Conservation (phyloP, 2,888 invertebrate species). For the Tipula vernalis region DNA sequence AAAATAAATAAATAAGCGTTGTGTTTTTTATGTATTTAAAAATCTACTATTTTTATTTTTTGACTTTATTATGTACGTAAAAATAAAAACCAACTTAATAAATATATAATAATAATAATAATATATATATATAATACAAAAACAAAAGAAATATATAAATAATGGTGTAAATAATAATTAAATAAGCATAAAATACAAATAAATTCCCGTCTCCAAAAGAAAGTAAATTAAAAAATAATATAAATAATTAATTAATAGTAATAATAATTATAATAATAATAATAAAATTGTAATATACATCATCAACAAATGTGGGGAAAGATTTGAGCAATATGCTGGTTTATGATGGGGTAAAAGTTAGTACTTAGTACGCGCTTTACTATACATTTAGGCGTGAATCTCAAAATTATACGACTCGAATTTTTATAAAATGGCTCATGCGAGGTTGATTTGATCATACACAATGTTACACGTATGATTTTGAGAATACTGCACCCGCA, state of each 20-base stretch:
- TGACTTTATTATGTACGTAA: background rate
- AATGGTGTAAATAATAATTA: background rate
- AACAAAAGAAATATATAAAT: constrained; percentile 5
- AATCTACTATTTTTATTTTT: background rate
- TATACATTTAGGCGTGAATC: background rate
- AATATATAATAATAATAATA: background rate
- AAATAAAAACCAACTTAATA: constrained; percentile 10
- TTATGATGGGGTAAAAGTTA: background rate
- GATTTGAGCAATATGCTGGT: background rate
- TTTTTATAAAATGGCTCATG: background rate
- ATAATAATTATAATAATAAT: background rate
- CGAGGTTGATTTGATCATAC: background rate
- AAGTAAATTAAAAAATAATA: background rate
- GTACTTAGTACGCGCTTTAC: background rate
- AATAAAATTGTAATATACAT: background rate
- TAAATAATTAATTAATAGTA: constrained; percentile 7
- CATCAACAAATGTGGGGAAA: background rate
- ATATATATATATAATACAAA: background rate
- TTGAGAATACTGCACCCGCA: background rate
- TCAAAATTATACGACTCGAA: background rate
- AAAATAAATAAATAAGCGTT: background rate
- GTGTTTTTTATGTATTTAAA: constrained; percentile 7
- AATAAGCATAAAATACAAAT: background rate
- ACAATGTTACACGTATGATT: background rate
- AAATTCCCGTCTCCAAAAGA: background rate